phyloP scores from a whole-genome alignment of 1,140 invertebrate genomes.

The Portunus trituberculatus region DNA sequence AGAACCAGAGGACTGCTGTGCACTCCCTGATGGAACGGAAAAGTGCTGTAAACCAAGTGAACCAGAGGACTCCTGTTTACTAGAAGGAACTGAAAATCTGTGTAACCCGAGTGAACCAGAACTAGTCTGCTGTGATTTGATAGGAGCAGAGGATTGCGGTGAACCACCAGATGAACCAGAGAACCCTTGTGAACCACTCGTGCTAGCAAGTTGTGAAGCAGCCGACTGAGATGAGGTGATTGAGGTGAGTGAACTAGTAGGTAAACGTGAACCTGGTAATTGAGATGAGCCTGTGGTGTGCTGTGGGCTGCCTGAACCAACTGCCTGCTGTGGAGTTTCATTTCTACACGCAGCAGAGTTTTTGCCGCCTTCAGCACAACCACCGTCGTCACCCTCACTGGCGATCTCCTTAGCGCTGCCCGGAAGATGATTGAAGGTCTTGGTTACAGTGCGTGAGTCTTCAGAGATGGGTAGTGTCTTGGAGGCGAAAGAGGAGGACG shows the following conservation, averaged over 20 bases:
- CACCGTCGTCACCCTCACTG: no score
- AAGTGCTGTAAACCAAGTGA: no score
- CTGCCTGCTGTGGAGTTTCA: no score
- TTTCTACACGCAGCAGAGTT: no score
- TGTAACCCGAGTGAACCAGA: background rate
- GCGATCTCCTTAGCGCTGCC: no score
- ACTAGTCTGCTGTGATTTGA: background rate
- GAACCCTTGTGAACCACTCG: background rate
- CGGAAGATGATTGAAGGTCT: background rate
- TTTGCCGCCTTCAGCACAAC: no score
- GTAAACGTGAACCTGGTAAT: background rate
- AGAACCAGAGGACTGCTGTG: no score
- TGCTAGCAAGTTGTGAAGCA: background rate
- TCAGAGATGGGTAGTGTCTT: background rate
- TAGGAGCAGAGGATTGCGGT: background rate
- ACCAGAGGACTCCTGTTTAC: no score
- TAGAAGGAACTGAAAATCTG: no score
- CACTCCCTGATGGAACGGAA: background rate
- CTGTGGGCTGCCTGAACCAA: no score
- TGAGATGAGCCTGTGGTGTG: no score
- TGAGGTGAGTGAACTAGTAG: no score
- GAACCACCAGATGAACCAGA: background rate
- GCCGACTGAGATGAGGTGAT: background rate
- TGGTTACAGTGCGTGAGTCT: background rate
- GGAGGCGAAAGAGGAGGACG: background rate